These are phyloP conservation scores for Mya arenaria DNA, from an alignment of 1,140 invertebrate genomes.

Conservation along the genomic window DNA sequence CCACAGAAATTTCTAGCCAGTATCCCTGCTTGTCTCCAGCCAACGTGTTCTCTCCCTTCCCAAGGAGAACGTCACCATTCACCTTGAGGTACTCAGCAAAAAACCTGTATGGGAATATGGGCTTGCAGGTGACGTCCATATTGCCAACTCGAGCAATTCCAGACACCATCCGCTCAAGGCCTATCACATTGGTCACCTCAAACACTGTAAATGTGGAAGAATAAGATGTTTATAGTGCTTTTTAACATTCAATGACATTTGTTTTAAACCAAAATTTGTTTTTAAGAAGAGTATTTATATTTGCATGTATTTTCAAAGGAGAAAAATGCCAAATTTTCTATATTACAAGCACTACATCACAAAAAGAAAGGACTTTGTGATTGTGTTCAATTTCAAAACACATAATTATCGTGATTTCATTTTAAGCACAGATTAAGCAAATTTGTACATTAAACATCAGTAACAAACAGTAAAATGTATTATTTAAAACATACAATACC, in stretches of 20 bases:
- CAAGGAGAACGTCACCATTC: conserved; percentile 4
- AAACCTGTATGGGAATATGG: conserved; percentile 60
- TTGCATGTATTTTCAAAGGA: background rate
- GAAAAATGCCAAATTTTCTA: background rate
- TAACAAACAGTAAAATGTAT: conserved; percentile 14
- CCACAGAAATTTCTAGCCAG: conserved; percentile 65
- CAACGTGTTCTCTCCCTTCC: conserved; percentile 27
- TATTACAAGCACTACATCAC: background rate
- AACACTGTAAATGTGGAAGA: conserved; percentile 57
- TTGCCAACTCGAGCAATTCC: conserved; percentile 64
- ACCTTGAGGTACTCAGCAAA: conserved; percentile 62
- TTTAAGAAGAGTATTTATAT: background rate
- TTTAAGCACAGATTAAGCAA: background rate
- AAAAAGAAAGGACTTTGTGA: background rate
- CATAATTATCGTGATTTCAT: background rate
- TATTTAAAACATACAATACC: background rate
- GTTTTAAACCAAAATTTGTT: background rate
- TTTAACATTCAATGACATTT: background rate
- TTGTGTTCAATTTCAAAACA: background rate
- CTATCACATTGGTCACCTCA: conserved; percentile 67
- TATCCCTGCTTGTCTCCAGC: conserved; percentile 61
- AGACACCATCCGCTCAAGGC: conserved; percentile 65
- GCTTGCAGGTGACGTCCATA: conserved; percentile 61
- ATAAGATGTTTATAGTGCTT: background rate
- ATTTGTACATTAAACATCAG: conserved; percentile 22